Percentiles rank a stretch among this genome's conserved stretches.
phyloP scores from a whole-genome alignment of 2,113 vertebrate species.

The Glareola pratincola region DNA sequence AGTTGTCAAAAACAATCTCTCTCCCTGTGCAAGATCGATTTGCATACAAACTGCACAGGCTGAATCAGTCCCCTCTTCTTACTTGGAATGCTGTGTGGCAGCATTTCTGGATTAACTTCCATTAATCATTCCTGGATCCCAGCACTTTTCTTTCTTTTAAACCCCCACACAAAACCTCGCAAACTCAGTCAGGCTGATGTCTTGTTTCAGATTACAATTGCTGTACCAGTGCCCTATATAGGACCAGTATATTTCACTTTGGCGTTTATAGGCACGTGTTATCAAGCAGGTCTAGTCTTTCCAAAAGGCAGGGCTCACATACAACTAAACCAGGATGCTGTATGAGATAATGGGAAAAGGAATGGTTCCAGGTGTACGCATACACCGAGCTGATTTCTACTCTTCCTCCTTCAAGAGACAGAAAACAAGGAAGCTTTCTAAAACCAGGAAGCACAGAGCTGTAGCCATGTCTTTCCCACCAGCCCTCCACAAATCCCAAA shows the following conservation, averaged over 20 bases:
- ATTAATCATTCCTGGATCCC: slow-evolving; percentile 14
- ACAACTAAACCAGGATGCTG: background rate
- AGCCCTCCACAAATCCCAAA: background rate
- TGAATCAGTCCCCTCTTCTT: slow-evolving; percentile 9
- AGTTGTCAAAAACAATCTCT: slow-evolving; percentile 50
- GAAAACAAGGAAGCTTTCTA: background rate
- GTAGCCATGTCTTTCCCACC: background rate
- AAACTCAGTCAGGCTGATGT: background rate
- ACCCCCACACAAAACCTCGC: background rate
- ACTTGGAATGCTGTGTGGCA: background rate
- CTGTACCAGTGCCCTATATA: background rate
- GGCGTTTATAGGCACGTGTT: background rate
- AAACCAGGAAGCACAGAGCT: background rate
- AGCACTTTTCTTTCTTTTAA: background rate
- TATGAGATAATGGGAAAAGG: background rate
- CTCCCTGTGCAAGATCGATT: slow-evolving; percentile 1
- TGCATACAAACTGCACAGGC: slow-evolving; percentile 45
- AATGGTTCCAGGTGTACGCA: background rate
- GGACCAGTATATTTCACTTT: background rate
- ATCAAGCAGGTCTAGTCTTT: background rate
- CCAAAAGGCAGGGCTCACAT: background rate
- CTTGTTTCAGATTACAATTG: background rate
- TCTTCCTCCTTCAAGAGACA: background rate
- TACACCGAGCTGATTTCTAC: background rate
- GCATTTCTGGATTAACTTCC: slow-evolving; percentile 39